These are phyloP conservation scores for Acleris sparsana DNA, from an alignment of 2,888 invertebrate species.

Conservation along the genomic window DNA sequence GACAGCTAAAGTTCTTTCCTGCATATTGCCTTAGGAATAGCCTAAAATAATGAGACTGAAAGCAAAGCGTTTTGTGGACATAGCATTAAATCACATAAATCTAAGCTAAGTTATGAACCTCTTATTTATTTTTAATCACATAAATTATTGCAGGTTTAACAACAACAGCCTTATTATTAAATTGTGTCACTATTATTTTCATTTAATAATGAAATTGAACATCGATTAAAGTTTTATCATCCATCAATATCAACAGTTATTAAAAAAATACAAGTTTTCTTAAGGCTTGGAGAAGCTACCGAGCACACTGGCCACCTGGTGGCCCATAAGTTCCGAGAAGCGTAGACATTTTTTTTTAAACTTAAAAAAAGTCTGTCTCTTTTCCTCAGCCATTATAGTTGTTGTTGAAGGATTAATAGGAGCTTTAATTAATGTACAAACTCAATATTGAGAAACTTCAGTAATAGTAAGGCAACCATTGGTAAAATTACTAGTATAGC, in stretches of 20 bases:
- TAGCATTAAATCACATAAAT: conserved; percentile 1
- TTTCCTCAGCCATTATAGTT: too few species aligned
- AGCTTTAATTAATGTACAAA: conserved; percentile 39
- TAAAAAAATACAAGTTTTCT: too few species aligned
- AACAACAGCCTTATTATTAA: conserved; percentile 35
- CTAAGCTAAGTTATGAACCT: conserved; percentile 18
- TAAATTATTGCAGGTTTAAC: conserved; percentile 30
- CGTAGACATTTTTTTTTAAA: too few species aligned
- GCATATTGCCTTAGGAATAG: conserved; percentile 1
- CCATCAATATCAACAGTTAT: too few species aligned
- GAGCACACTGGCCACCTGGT: too few species aligned
- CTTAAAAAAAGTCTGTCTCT: too few species aligned
- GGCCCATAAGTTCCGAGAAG: too few species aligned
- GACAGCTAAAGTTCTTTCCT: too few species aligned
- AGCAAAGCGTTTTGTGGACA: not conserved
- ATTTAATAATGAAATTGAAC: conserved; percentile 25
- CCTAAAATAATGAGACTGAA: not conserved
- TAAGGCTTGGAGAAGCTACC: too few species aligned
- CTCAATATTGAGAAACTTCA: conserved; percentile 29
- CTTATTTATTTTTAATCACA: conserved; percentile 26
- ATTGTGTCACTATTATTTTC: conserved; percentile 28
- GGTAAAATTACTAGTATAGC: conserved; percentile 53
- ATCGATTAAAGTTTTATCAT: conserved; percentile 7
- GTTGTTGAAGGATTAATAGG: not conserved
- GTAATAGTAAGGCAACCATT: conserved; percentile 71